A percentile compares a stretch with the other conserved stretches of the same genome.
phyloP scores from a whole-genome alignment of 1,140 invertebrate species.

The Drosophila guanche region DNA sequence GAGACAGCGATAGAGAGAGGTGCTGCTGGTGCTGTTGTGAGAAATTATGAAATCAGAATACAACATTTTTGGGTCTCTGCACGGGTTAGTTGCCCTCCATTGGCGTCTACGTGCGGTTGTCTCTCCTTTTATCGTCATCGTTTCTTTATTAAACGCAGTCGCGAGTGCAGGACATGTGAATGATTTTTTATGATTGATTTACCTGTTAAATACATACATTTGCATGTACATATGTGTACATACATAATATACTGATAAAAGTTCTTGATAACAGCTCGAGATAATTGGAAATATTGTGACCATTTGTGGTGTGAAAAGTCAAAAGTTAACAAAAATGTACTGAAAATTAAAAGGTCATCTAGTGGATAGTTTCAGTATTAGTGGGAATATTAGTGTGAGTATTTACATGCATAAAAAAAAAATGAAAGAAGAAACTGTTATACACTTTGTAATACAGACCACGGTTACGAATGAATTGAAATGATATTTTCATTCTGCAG shows the following conservation, averaged over 20 bases:
- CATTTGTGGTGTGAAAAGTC: conserved; percentile 38
- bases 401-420: too few species aligned
- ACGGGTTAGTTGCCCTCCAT: conserved; percentile 59
- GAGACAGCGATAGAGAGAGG: background rate
- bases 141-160: conserved; percentile 27
- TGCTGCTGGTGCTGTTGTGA: conserved; percentile 6
- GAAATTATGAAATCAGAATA: conserved; percentile 68
- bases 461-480: too few species aligned
- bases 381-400: too few species aligned
- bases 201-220: background rate
- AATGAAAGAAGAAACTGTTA: background rate
- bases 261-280: conserved; percentile 19
- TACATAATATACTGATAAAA: conserved; percentile 25
- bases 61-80: conserved; percentile 34
- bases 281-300: conserved; percentile 17
- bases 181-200: conserved; percentile 32
- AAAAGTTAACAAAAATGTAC: background rate
- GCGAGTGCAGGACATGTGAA: conserved; percentile 28
- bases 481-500: too few species aligned
- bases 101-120: conserved; percentile 65
- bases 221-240: conserved; percentile 16
- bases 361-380: too few species aligned
- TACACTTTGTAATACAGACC: conserved; percentile 9
- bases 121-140: conserved; percentile 5
- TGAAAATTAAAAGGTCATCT: background rate